Base-by-base conservation (phyloP, 2,797 vertebrate species). In the Euphonia xanthogaster region DNA sequence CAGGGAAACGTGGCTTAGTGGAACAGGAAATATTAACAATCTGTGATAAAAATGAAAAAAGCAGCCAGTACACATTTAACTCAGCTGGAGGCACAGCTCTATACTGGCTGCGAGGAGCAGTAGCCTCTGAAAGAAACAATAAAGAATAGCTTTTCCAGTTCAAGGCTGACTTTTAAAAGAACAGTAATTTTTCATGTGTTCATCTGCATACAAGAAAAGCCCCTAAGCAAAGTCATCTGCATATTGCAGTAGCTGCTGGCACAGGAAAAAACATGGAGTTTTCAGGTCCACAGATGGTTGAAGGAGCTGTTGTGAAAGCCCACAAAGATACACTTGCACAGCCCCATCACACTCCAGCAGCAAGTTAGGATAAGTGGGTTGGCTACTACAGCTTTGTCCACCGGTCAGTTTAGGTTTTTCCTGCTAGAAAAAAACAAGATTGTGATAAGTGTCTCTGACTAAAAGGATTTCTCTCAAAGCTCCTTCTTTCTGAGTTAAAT, bases 11-110 rank as follows among this genome's bases (percentile, higher is more conserved):
- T 92, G 94, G 86, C 77, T 97, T 94, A 94, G 89, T 95, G 89
- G 88, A 96, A 97, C 96, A 97, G 96, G 97, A 97, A 97, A 95
- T 71, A 86, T 39, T 66, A 95, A 87, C 61, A 24, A 67, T 61
- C 81, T 2, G 4, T 35, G 96, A 97, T 96, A 96, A 95, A 94
- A 96, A 74, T 18, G 12, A 67, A 72, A 84, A 65, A 44, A 89
- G 86, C 6, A 0, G 62, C 72, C 87, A 77, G 68, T 2, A 45
- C 54, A 42, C 8, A 1, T 61, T 86, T 74, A 62, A 58, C 60
- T 71, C 42, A 4, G 68, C 48, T 58, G 47, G 33, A 94, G 44
- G 62, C 82, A 81, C 21, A 19, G 14, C 54, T 84, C 66, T 30
- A 0, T 5, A 35, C 60, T 39, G 27, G 44, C 70, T 66, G 35